Percentiles rank a stretch among this genome's conserved stretches.
phyloP scores from a whole-genome alignment of 2,797 vertebrate species.

The Pogonophryne albipinna region DNA sequence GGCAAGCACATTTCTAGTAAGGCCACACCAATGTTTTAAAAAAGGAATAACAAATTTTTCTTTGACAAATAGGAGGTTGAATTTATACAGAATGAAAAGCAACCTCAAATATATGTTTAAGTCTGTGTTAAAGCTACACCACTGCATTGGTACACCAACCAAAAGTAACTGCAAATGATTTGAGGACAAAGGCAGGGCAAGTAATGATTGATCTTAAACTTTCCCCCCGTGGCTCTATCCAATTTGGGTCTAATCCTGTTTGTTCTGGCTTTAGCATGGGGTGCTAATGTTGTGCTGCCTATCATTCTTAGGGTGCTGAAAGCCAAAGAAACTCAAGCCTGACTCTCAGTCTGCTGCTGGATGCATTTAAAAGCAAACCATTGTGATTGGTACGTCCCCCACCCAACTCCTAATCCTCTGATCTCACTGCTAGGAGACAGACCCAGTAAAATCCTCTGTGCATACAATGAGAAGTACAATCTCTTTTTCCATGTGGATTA shows the following conservation, averaged over 20 bases:
- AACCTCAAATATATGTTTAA: neutral
- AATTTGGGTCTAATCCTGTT: constrained; percentile 57
- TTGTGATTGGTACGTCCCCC: constrained; percentile 18
- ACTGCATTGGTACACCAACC: constrained; percentile 1
- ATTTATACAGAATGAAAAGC: neutral
- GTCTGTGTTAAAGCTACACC: constrained; percentile 12
- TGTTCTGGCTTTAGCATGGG: constrained; percentile 44
- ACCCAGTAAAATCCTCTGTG: constrained; percentile 39
- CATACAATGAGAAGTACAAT: constrained; percentile 34
- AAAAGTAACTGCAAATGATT: constrained; percentile 38
- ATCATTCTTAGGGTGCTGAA: constrained; percentile 35
- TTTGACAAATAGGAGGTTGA: neutral
- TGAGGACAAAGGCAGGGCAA: constrained; percentile 35
- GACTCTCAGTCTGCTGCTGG: constrained; percentile 22
- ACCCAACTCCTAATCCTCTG: constrained; percentile 49
- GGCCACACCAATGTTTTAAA: neutral
- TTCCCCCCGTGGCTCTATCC: constrained; percentile 36
- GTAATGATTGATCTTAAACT: constrained; percentile 36
- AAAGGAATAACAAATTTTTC: neutral
- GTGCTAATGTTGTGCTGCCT: constrained; percentile 31
- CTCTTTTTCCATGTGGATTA: constrained; percentile 30
- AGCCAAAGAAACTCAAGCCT: constrained; percentile 17
- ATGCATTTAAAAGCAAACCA: constrained; percentile 29
- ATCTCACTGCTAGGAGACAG: constrained; percentile 43
- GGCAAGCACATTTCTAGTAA: neutral